Percentiles rank a stretch among this genome's conserved stretches.
Evolutionary conservation across 2,888 invertebrate species (phyloP).

Genomic region (Cybosia mesomella): DNA sequence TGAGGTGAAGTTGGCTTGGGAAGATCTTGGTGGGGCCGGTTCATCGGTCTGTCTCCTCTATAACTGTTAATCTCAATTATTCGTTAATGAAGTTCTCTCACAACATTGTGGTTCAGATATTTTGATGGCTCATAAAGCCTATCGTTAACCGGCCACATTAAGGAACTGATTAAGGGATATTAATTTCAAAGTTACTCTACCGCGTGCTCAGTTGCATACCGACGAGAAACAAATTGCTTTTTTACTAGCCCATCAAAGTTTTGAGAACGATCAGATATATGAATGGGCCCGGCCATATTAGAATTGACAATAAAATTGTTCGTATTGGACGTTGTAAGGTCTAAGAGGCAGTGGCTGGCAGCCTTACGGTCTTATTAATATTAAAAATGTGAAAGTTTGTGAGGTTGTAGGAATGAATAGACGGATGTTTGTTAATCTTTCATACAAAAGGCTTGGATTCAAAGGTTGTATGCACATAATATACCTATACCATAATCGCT

Average conservation of each 20-base stretch:
- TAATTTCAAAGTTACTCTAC: slow-evolving; percentile 20
- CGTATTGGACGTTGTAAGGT: slow-evolving; percentile 1
- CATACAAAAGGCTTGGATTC: background rate
- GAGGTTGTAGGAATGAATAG: background rate
- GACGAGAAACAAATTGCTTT: slow-evolving; percentile 19
- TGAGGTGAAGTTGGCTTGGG: too few species aligned
- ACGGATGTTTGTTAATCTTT: background rate
- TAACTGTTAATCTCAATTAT: slow-evolving; percentile 3
- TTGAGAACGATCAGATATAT: slow-evolving; percentile 6
- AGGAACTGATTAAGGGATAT: slow-evolving; percentile 29
- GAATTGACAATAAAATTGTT: slow-evolving; percentile 11
- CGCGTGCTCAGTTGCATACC: slow-evolving; percentile 21
- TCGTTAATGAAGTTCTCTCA: slow-evolving; percentile 35
- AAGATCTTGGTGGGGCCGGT: too few species aligned
- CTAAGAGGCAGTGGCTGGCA: background rate
- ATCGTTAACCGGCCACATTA: slow-evolving; percentile 22
- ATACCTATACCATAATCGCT: too few species aligned
- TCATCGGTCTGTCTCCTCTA: background rate
- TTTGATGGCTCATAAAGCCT: slow-evolving; percentile 32
- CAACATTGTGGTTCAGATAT: slow-evolving; percentile 26
- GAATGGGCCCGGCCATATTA: slow-evolving; percentile 4
- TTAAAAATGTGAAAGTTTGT: background rate
- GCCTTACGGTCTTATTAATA: background rate
- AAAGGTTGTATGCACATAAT: too few species aligned
- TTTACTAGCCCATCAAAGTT: slow-evolving; percentile 22